Percentiles rank a stretch among this genome's conserved stretches.
phyloP scores from a whole-genome alignment of 2,797 vertebrate genomes.

The Smutsia gigantea region DNA sequence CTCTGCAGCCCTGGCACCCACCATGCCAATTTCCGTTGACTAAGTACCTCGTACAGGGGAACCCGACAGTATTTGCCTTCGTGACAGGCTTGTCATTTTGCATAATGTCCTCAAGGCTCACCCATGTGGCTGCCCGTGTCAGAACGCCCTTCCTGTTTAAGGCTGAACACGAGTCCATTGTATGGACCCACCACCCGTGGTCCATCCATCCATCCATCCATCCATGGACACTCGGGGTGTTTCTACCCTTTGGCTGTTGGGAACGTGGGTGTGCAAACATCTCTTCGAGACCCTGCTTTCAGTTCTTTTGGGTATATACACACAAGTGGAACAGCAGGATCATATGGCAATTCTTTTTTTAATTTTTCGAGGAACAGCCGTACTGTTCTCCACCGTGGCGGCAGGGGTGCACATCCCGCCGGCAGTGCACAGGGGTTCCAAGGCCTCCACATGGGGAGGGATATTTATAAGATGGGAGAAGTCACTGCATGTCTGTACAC shows the following conservation, averaged over 20 bases:
- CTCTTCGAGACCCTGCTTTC: background rate
- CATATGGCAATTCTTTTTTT: background rate
- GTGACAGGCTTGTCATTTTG: background rate
- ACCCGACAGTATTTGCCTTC: fast-evolving
- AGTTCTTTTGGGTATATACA: background rate
- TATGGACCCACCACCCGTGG: background rate
- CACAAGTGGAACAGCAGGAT: background rate
- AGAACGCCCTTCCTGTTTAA: background rate
- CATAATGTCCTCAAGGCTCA: background rate
- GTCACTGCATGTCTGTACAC: background rate
- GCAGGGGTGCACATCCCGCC: background rate
- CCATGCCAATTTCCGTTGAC: background rate
- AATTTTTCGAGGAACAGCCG: background rate
- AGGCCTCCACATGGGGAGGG: background rate
- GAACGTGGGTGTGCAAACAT: fast-evolving
- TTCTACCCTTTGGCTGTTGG: background rate
- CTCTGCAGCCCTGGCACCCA: background rate
- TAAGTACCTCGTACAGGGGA: background rate
- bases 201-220: too few relatives aligned
- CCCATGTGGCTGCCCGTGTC: fast-evolving
- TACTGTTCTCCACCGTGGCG: background rate
- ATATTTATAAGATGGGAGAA: background rate
- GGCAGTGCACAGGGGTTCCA: background rate
- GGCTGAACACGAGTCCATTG: background rate
- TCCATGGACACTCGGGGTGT: too few relatives aligned